phyloP scores from a whole-genome alignment of 2,113 vertebrate genomes.

The Microtus oregoni region DNA sequence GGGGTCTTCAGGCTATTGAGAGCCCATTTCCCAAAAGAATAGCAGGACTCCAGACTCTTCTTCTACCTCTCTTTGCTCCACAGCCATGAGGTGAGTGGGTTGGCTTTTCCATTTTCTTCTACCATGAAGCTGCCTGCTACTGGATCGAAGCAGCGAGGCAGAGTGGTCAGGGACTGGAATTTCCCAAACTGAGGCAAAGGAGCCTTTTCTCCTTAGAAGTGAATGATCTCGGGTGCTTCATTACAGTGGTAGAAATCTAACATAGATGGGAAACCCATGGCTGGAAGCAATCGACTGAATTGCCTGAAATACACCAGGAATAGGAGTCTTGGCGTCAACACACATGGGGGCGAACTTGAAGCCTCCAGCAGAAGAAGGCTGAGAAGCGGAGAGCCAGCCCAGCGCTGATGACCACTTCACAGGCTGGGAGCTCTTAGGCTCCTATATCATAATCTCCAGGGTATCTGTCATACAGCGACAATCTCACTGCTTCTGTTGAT shows the following conservation, averaged over 20 bases:
- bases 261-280: neutral
- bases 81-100: neutral
- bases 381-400: neutral
- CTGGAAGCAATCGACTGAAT: neutral
- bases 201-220: neutral
- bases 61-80: neutral
- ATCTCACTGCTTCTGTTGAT: neutral
- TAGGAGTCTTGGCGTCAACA: fast-evolving
- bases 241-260: neutral
- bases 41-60: neutral
- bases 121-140: too few relatives aligned
- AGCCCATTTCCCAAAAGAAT: neutral
- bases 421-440: neutral
- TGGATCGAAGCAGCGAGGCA: neutral
- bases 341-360: neutral
- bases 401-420: fast-evolving
- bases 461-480: neutral
- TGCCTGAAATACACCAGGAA: neutral
- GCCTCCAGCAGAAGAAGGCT: fast-evolving
- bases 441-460: neutral
- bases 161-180: neutral
- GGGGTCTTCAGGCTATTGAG: neutral
- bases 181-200: neutral
- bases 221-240: neutral
- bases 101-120: neutral